Percentiles rank a stretch among this genome's conserved stretches.
Conservation (phyloP, 2,113 vertebrate species). For the Chionis minor region DNA sequence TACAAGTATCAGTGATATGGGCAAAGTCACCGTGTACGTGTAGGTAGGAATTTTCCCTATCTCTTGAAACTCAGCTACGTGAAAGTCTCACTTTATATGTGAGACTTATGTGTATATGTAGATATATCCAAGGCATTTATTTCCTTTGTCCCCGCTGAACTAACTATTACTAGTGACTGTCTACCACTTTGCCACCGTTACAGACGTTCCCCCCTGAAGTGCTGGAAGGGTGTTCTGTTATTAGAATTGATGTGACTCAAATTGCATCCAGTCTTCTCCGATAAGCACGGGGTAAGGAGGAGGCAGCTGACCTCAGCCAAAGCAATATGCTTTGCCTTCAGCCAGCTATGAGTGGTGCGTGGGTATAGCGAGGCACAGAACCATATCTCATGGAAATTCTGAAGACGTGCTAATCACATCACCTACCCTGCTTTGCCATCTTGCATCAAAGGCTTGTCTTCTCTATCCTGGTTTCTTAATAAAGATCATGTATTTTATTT, state of each 20-base stretch:
- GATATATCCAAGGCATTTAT: neutral
- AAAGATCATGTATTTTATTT: constrained; percentile 20
- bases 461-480: constrained; percentile 36
- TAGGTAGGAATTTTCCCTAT: neutral
- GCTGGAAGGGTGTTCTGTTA: neutral
- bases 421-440: neutral
- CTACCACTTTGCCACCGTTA: neutral
- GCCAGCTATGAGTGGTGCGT: accelerated
- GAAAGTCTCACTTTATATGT: neutral
- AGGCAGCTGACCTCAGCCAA: neutral
- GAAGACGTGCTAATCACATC: neutral
- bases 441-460: constrained; percentile 45
- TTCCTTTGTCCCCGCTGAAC: neutral
- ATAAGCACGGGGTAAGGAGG: neutral
- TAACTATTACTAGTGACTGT: neutral
- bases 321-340: neutral
- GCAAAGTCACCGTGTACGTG: neutral
- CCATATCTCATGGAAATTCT: constrained; percentile 28
- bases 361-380: neutral
- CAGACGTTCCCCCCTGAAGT: neutral
- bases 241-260: neutral
- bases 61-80: neutral
- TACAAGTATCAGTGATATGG: neutral
- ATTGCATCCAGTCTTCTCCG: neutral
- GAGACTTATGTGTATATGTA: neutral